phyloP scores from a whole-genome alignment of 2,888 invertebrate species.

The Drosophila hamatofila region DNA sequence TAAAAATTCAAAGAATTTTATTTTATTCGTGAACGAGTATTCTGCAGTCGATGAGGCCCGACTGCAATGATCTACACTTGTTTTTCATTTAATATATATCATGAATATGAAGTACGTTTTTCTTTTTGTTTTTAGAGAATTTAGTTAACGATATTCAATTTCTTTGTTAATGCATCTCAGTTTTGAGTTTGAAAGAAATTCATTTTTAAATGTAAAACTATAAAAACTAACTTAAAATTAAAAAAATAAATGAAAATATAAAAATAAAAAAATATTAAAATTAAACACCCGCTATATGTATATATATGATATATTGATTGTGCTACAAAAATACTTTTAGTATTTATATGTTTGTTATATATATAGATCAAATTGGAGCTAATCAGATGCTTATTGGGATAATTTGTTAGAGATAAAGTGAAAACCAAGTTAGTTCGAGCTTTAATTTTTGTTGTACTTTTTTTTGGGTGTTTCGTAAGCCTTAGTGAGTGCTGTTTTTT shows the following conservation, averaged over 20 bases:
- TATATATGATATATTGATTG: conserved; percentile 21
- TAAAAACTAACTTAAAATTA: conserved; percentile 23
- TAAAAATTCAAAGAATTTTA: too few relatives aligned
- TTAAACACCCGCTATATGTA: conserved; percentile 43
- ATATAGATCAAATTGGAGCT: conserved; percentile 10
- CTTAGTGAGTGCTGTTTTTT: conserved; percentile 45
- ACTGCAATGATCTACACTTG: background rate
- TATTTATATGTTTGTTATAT: conserved; percentile 8
- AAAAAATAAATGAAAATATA: conserved; percentile 12
- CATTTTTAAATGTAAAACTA: conserved; percentile 76
- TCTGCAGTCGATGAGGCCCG: background rate
- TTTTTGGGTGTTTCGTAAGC: conserved; percentile 26
- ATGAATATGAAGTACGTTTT: conserved; percentile 51
- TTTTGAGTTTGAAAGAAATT: conserved; percentile 82
- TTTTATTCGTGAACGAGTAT: conserved; percentile 7
- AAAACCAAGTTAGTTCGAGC: conserved; percentile 39
- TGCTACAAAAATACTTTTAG: conserved; percentile 31
- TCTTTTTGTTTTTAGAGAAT: conserved; percentile 24
- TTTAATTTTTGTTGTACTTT: conserved; percentile 19
- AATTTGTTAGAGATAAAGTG: conserved; percentile 43
- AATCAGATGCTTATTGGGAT: conserved; percentile 3
- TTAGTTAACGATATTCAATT: conserved; percentile 30
- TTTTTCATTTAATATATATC: conserved; percentile 14
- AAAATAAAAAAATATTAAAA: background rate
- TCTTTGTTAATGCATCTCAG: conserved; percentile 74